A percentile compares a stretch with the other conserved stretches of the same genome.
Conservation (phyloP, 2,797 vertebrate species). For the Vespertilio murinus region DNA sequence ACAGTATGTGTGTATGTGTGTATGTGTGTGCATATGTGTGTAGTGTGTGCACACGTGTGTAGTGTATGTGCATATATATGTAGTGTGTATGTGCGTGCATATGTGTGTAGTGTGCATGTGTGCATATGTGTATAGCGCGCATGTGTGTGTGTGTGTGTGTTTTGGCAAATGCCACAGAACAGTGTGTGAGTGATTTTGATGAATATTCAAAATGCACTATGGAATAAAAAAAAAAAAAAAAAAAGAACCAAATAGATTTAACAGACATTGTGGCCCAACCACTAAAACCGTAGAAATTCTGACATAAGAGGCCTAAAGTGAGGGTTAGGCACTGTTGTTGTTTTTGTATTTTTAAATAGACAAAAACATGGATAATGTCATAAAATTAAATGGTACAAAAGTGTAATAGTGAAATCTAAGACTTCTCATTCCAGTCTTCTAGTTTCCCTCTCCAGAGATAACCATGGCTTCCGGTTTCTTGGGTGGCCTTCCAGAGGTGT, state of each 20-base stretch:
- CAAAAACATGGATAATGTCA: not conserved
- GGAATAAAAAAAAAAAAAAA: not conserved
- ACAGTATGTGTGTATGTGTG: not conserved
- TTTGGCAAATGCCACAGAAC: not conserved
- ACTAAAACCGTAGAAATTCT: conserved; percentile 30
- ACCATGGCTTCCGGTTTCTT: not conserved
- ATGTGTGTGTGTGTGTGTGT: not conserved
- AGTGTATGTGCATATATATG: not conserved
- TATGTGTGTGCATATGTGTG: no score
- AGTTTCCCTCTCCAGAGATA: not conserved
- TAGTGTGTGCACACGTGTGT: no score
- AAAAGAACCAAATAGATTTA: not conserved
- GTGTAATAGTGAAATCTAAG: not conserved
- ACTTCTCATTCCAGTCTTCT: not conserved
- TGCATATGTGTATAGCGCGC: not conserved
- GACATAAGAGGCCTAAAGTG: not conserved
- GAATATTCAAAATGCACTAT: not conserved
- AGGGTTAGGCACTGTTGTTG: not conserved
- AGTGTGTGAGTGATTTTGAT: not conserved
- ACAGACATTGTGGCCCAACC: not conserved
- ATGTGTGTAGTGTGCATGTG: not conserved
- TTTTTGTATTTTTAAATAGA: conserved; percentile 18
- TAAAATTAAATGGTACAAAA: conserved; percentile 43
- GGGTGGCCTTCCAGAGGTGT: not conserved
- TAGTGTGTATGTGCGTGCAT: not conserved